Evolutionary conservation across 2,888 invertebrate genomes (phyloP), one percentile per base, ranked within the genome.

Genomic region (Pemphredon lugubris): DNA sequence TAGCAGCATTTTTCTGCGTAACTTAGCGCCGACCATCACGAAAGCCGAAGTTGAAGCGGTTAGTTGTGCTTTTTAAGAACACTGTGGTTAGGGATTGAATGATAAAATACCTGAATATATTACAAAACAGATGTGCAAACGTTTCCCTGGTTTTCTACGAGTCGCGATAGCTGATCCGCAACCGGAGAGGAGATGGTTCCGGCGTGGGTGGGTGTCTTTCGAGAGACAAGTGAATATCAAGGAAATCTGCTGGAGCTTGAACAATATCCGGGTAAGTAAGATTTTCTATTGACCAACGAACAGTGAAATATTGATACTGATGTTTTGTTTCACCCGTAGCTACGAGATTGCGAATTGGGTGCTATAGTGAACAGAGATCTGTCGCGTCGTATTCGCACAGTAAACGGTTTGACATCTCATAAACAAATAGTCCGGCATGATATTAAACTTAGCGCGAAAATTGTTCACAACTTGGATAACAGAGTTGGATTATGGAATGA

Each of bases 171-270:
- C 99, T 0, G 99, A 99, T 91, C 99, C 99, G 0, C 94, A 98
- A 85, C 96, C 98, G 0, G 99, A 99, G 87, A 93, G 98, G 18
- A 94, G 97, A 42, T 99, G 98, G 96, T 96, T 97, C 90, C 94
- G 99, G 11, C 94, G 99, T 50, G 99, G 98, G 39, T 99, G 99
- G 99, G 98, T 98, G 32, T 99, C 99, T 0, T 99, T 98, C 90
- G 95, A 96, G 77, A 93, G 98, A 16, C 96, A 97, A 86, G 98
- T 99, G 45, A 98, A 99, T 90, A 99, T 99, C 79, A 99, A 99
- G 89, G 99, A 99, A 88, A 99, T 99, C 79, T 99, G 99, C 90
- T 99, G 98, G 98, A 97, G 97, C 88, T 92, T 99, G 40, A 99
- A 98, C 89, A 98, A 97, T 82, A 96, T 98, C 72, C 93, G 98